A percentile compares a stretch with the other conserved stretches of the same genome.
Evolutionary conservation across 2,113 vertebrate species (phyloP).

Genomic region (Saguinus midas): DNA sequence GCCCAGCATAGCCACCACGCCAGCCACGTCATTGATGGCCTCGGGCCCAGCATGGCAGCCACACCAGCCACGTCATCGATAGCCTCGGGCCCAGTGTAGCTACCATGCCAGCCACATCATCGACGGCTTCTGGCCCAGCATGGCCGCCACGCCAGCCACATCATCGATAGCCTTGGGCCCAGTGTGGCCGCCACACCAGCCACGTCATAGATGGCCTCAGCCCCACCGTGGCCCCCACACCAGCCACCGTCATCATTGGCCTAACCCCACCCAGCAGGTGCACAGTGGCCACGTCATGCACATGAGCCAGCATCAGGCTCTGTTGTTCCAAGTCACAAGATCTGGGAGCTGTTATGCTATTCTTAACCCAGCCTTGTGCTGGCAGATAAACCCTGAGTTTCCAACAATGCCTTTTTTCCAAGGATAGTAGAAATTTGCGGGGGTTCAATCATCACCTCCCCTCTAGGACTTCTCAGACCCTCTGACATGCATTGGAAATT

Average conservation of each 20-base stretch:
- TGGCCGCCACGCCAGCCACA: rapidly evolving
- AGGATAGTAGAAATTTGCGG: rapidly evolving
- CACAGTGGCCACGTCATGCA: rapidly evolving
- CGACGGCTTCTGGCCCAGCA: rapidly evolving
- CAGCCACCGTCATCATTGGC: rapidly evolving
- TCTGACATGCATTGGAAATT: rapidly evolving
- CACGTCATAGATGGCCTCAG: rapidly evolving
- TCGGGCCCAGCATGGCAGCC: rapidly evolving
- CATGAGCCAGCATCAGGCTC: neutral
- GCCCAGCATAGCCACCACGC: rapidly evolving
- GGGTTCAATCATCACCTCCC: neutral
- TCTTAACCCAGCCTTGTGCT: rapidly evolving
- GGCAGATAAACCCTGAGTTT: neutral
- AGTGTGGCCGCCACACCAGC: rapidly evolving
- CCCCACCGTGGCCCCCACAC: rapidly evolving
- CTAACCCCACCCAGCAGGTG: too few species aligned
- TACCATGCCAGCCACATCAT: rapidly evolving
- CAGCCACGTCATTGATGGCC: rapidly evolving
- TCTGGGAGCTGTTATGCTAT: too few species aligned
- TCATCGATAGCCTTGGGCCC: rapidly evolving
- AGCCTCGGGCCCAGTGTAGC: rapidly evolving
- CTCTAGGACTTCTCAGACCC: neutral
- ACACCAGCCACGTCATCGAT: rapidly evolving
- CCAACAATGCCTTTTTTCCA: neutral
- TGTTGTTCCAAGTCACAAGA: neutral